phyloP scores from a whole-genome alignment of 1,140 invertebrate species.

The Magallana gigas region DNA sequence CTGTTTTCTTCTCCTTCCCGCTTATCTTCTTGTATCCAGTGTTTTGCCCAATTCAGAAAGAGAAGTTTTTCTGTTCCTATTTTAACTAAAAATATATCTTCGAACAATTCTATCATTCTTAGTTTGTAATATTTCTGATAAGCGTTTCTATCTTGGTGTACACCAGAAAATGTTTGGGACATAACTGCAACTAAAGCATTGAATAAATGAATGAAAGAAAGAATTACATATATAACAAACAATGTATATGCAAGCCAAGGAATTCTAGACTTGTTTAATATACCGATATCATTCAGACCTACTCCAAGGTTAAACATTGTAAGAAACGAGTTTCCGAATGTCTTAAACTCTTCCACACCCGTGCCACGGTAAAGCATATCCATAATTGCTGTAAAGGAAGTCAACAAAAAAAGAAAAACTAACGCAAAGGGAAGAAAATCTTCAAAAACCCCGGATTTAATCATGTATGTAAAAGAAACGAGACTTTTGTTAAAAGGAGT shows the following conservation, averaged over 20 bases:
- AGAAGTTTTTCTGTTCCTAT: too few species aligned
- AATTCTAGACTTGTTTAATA: slow-evolving; percentile 57
- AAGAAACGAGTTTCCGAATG: slow-evolving; percentile 54
- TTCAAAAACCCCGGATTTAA: slow-evolving; percentile 53
- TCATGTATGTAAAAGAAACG: slow-evolving; percentile 10
- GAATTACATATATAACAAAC: slow-evolving; percentile 64
- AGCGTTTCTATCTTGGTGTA: slow-evolving; percentile 57
- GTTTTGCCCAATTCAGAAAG: too few species aligned
- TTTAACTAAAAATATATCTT: slow-evolving; percentile 55
- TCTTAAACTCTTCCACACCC: slow-evolving; percentile 45
- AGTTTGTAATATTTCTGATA: slow-evolving; percentile 65
- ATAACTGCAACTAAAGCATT: slow-evolving; percentile 72
- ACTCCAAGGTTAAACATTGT: slow-evolving; percentile 70
- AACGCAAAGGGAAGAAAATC: slow-evolving; percentile 61
- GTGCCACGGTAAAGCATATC: slow-evolving; percentile 58
- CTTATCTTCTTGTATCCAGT: too few species aligned
- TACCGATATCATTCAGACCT: slow-evolving; percentile 62
- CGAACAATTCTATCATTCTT: slow-evolving; percentile 64
- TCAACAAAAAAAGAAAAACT: slow-evolving; percentile 57
- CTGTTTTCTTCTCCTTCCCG: too few species aligned
- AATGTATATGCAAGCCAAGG: slow-evolving; percentile 65
- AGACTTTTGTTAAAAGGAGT: slow-evolving; percentile 51
- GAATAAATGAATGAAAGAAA: slow-evolving; percentile 66
- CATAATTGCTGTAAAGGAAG: slow-evolving; percentile 66
- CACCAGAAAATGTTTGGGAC: slow-evolving; percentile 67